These are phyloP conservation scores for Aleiodes alternator DNA, from an alignment of 2,888 invertebrate species.

Conservation along the genomic window DNA sequence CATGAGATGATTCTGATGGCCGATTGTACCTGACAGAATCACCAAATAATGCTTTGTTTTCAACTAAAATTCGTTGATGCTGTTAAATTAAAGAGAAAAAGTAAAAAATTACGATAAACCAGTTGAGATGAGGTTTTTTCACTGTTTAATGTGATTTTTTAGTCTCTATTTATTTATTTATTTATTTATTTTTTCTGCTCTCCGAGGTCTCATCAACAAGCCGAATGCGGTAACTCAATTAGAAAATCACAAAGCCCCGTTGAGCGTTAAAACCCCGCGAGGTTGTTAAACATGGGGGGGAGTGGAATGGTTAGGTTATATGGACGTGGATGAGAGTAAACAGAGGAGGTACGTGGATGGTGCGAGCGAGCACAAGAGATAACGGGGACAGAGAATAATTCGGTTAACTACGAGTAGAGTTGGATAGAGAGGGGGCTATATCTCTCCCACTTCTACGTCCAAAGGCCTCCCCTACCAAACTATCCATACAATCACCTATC, in stretches of 20 bases:
- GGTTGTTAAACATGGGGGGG: conserved; percentile 61
- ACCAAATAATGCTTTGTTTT: neutral
- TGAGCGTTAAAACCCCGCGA: conserved; percentile 65
- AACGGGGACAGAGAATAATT: conserved; percentile 59
- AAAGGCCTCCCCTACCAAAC: neutral
- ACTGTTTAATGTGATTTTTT: conserved; percentile 32
- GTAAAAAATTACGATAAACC: neutral
- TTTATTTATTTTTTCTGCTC: conserved; percentile 20
- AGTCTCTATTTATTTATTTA: conserved; percentile 10
- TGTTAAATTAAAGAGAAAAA: neutral
- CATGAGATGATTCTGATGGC: conserved; percentile 50
- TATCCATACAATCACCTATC: conserved; percentile 18
- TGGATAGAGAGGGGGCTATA: conserved; percentile 22
- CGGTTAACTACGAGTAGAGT: conserved; percentile 65
- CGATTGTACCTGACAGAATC: neutral
- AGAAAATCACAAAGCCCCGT: conserved; percentile 65
- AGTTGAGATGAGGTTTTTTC: conserved; percentile 2
- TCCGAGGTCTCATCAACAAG: conserved; percentile 49
- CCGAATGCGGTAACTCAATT: conserved; percentile 62
- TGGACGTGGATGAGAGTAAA: conserved; percentile 44
- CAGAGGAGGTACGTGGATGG: conserved; percentile 41
- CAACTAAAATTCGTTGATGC: neutral
- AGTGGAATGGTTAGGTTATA: conserved; percentile 46
- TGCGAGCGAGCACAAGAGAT: conserved; percentile 41
- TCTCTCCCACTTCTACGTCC: conserved; percentile 5